These are phyloP conservation scores for Heterodera filipjevi DNA, from an alignment of 2,888 invertebrate genomes.

Conservation along the genomic window DNA sequence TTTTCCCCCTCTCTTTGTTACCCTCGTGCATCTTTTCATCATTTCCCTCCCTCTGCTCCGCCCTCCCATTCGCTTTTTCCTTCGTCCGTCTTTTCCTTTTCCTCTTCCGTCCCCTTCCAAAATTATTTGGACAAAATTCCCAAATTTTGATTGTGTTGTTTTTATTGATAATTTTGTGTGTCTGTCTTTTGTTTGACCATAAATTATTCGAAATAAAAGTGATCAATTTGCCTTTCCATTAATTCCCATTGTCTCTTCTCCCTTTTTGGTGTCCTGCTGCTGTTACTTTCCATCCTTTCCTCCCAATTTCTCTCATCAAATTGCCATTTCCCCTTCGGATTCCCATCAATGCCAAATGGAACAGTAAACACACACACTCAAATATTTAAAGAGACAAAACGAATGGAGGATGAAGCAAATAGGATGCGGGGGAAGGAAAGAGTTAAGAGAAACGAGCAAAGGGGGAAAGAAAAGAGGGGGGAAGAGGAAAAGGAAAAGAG, in stretches of 20 bases:
- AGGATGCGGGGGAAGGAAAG: neutral
- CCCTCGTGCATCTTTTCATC: neutral
- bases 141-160: neutral
- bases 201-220: neutral
- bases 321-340: neutral
- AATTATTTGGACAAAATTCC: constrained; percentile 5
- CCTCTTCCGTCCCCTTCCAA: neutral
- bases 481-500: neutral
- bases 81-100: neutral
- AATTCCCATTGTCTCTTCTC: neutral
- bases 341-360: neutral
- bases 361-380: neutral
- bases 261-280: neutral
- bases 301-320: neutral
- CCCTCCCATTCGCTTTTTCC: neutral
- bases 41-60: neutral
- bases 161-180: neutral
- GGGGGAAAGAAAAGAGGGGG: neutral
- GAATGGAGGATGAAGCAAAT: neutral
- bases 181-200: neutral
- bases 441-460: neutral
- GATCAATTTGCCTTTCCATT: neutral
- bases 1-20: neutral
- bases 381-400: constrained; percentile 1
- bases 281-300: neutral